These are phyloP conservation scores for Ceyx erithaca DNA, from an alignment of 2,797 vertebrate species.

Conservation along the genomic window DNA sequence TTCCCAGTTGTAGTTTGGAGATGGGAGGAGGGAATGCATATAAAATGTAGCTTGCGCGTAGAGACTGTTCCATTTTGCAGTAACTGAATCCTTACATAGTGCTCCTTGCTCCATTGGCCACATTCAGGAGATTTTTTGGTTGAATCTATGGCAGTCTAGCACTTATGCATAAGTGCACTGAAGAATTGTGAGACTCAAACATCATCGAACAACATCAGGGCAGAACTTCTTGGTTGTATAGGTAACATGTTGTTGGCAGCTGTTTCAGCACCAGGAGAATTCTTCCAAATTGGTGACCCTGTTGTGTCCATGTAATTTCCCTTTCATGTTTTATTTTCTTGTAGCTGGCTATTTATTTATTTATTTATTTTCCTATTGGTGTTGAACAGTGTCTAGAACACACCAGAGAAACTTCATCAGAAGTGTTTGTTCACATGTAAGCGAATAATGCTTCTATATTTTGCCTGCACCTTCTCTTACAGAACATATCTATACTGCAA, in stretches of 20 bases:
- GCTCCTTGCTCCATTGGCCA: neutral
- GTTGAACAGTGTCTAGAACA: neutral
- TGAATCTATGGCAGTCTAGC: neutral
- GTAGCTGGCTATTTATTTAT: neutral
- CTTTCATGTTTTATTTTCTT: neutral
- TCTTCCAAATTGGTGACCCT: neutral
- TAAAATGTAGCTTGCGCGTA: constrained; percentile 15
- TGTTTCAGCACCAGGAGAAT: neutral
- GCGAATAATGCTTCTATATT: neutral
- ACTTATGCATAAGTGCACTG: neutral
- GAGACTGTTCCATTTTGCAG: constrained; percentile 11
- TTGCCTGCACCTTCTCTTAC: neutral
- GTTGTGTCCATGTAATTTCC: neutral
- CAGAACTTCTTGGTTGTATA: constrained; percentile 9
- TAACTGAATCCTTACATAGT: constrained; percentile 27
- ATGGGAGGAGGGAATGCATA: neutral
- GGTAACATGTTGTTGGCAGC: neutral
- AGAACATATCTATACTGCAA: neutral
- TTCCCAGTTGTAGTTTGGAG: constrained; percentile 9
- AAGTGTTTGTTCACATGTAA: neutral
- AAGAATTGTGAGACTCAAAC: constrained; percentile 24
- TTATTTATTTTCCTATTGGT: neutral
- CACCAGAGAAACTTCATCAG: neutral
- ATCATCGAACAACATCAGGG: neutral
- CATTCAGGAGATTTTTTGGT: constrained; percentile 26